phyloP scores from a whole-genome alignment of 2,888 invertebrate species.

The Archaeoteleia sp. region DNA sequence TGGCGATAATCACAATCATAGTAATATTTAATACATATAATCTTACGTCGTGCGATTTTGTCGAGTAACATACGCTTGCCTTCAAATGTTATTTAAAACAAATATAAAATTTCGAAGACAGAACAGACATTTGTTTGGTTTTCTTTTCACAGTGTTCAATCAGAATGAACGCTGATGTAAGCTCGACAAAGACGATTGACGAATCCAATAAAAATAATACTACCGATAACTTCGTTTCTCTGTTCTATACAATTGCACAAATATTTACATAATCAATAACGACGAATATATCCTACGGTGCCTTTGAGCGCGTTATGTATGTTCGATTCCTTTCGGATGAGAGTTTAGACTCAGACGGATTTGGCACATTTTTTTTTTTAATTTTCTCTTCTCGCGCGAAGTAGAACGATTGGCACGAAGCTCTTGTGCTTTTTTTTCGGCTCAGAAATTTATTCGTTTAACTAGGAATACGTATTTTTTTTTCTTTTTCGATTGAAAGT shows the following conservation, averaged over 20 bases:
- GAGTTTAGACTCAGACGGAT: slow-evolving; percentile 58
- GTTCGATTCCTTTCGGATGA: slow-evolving; percentile 55
- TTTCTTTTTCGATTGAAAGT: too few relatives aligned
- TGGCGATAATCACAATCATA: slow-evolving; percentile 55
- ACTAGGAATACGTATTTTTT: too few relatives aligned
- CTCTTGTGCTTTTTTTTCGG: slow-evolving; percentile 44
- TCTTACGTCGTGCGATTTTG: slow-evolving; percentile 22
- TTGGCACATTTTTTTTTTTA: slow-evolving; percentile 66
- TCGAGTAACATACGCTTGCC: too few relatives aligned
- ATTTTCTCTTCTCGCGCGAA: slow-evolving; percentile 43
- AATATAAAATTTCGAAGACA: not conserved
- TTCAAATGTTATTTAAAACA: too few relatives aligned
- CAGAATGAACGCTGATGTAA: too few relatives aligned
- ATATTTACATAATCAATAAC: slow-evolving; percentile 73
- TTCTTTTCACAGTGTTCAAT: not conserved
- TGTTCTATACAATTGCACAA: slow-evolving; percentile 74
- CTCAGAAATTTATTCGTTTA: slow-evolving; percentile 19
- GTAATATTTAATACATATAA: slow-evolving; percentile 48
- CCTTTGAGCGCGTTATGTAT: slow-evolving; percentile 66
- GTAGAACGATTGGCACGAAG: slow-evolving; percentile 53
- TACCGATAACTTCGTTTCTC: slow-evolving; percentile 58
- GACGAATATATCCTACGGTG: slow-evolving; percentile 66
- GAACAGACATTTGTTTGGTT: too few relatives aligned
- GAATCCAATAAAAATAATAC: slow-evolving; percentile 45
- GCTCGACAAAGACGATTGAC: slow-evolving; percentile 20